A percentile compares a stretch with the other conserved stretches of the same genome.
These are phyloP conservation scores for Alfaro cultratus DNA, from an alignment of 2,797 vertebrate species.

Conservation along the genomic window DNA sequence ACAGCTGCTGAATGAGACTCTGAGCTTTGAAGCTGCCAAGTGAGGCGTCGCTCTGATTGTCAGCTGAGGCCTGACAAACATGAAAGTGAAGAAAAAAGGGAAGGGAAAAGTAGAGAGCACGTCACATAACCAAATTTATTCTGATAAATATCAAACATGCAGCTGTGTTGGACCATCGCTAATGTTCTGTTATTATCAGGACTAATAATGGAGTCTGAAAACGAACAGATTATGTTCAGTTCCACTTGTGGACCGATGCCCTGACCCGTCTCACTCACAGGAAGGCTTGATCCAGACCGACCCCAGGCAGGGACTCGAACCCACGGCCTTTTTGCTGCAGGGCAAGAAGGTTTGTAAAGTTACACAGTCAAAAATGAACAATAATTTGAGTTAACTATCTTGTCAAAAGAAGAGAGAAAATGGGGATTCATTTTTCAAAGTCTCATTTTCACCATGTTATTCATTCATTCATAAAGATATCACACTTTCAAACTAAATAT, in stretches of 20 bases:
- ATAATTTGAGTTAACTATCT: neutral
- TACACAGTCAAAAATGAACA: neutral
- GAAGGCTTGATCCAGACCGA: neutral
- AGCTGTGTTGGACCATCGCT: neutral
- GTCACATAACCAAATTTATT: neutral
- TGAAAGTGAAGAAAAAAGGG: neutral
- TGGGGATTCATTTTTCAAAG: neutral
- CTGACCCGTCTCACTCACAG: neutral
- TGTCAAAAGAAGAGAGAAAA: neutral
- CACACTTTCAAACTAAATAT: too few species aligned
- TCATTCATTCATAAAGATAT: too few species aligned
- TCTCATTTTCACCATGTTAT: neutral
- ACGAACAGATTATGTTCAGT: neutral
- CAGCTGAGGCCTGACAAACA: neutral
- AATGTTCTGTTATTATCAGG: neutral
- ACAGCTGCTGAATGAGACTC: constrained; percentile 2
- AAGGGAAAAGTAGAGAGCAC: neutral
- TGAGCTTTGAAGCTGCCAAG: constrained; percentile 1
- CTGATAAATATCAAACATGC: neutral
- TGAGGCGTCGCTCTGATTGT: neutral
- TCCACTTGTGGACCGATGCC: neutral
- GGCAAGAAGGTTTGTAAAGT: too few species aligned
- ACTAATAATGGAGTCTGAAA: neutral
- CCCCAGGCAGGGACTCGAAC: neutral
- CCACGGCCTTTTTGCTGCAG: too few species aligned